A percentile compares a stretch with the other conserved stretches of the same genome.
These are phyloP conservation scores for Eilema depressum DNA, from an alignment of 2,888 invertebrate genomes.

Conservation along the genomic window DNA sequence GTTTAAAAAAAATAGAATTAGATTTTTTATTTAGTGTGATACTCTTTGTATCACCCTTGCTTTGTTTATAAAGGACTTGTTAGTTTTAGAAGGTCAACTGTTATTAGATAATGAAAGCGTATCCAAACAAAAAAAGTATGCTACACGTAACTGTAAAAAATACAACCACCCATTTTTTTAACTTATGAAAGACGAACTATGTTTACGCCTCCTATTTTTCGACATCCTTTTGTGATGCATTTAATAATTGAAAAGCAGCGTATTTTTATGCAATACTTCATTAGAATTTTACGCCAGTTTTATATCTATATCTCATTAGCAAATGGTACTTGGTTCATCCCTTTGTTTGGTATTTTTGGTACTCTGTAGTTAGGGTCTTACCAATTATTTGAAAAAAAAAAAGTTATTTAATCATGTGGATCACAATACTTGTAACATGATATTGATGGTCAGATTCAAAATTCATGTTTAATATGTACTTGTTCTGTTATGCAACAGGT, in stretches of 20 bases:
- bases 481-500: not conserved
- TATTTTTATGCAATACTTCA: not conserved
- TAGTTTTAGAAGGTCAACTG: conserved; percentile 34
- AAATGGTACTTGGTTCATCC: no score
- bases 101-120: conserved; percentile 10
- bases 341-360: no score
- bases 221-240: not conserved
- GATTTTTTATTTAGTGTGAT: not conserved
- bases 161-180: not conserved
- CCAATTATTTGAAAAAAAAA: no score
- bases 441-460: no score
- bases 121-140: not conserved
- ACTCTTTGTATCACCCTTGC: conserved; percentile 34
- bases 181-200: not conserved
- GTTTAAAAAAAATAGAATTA: not conserved
- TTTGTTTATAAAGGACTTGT: conserved; percentile 30
- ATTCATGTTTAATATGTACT: no score
- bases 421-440: no score
- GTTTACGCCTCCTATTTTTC: not conserved
- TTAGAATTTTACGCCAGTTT: not conserved
- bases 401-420: no score
- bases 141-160: not conserved
- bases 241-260: not conserved
- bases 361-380: no score
- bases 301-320: no score